Evolutionary conservation across 2,113 vertebrate species (phyloP).

Genomic region (Hippocampus guttulatus): DNA sequence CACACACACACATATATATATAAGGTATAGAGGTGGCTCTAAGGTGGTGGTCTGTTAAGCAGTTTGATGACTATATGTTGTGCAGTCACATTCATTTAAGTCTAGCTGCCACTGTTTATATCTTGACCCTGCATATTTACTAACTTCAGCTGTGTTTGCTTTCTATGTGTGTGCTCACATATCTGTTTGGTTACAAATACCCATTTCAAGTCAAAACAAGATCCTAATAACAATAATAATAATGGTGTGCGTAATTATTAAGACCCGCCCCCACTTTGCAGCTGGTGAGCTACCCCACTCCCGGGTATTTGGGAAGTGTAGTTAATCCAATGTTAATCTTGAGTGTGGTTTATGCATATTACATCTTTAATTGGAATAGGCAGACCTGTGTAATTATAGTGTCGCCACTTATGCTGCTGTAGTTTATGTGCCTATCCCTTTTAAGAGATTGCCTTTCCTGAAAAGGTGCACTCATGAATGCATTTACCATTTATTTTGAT

Average conservation of each 20-base stretch:
- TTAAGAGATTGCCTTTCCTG: constrained; percentile 50
- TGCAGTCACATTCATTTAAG: not conserved
- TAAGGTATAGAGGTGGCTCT: too few relatives aligned
- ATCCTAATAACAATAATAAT: constrained; percentile 4
- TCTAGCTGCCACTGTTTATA: constrained; percentile 9
- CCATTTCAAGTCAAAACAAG: constrained; percentile 30
- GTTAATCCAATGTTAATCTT: constrained; percentile 69
- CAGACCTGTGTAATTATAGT: constrained; percentile 53
- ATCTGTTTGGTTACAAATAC: constrained; percentile 38
- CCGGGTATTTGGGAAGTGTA: constrained; percentile 61
- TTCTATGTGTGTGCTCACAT: not conserved
- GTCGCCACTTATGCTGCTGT: constrained; percentile 57
- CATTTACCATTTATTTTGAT: constrained; percentile 39
- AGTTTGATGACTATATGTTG: constrained; percentile 11
- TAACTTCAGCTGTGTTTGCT: constrained; percentile 12
- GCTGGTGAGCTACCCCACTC: constrained; percentile 59
- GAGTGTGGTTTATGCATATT: constrained; percentile 62
- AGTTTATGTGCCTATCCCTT: constrained; percentile 55
- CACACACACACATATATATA: not conserved
- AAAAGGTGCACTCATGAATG: constrained; percentile 41
- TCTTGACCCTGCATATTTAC: constrained; percentile 12
- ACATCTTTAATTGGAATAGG: constrained; percentile 60
- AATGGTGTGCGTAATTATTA: constrained; percentile 53
- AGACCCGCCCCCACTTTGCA: constrained; percentile 46
- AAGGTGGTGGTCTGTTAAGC: not conserved